phyloP scores from a whole-genome alignment of 2,888 invertebrate genomes.

The Prosapia bicincta region DNA sequence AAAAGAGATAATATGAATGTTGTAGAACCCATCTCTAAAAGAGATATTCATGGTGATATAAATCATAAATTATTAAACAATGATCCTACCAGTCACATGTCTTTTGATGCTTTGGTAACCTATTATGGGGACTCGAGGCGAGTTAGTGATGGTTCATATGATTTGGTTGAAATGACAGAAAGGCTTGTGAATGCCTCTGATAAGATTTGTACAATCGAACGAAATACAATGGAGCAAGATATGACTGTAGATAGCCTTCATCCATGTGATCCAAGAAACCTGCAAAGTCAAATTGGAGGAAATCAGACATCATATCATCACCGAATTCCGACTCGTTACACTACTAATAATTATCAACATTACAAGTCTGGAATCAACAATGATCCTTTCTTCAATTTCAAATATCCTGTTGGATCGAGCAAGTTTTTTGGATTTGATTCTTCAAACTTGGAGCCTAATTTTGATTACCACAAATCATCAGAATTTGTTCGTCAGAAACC shows the following conservation, averaged over 20 bases:
- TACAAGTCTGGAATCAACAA: constrained; percentile 6
- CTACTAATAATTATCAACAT: constrained; percentile 15
- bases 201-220: constrained; percentile 15
- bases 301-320: constrained; percentile 15
- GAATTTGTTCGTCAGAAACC: constrained; percentile 12
- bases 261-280: constrained; percentile 22
- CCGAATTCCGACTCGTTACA: constrained; percentile 14
- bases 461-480: constrained; percentile 17
- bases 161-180: constrained; percentile 34
- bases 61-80: constrained; percentile 3
- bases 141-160: constrained; percentile 26
- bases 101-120: constrained; percentile 19
- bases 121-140: constrained; percentile 25
- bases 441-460: constrained; percentile 19
- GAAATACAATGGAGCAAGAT: neutral
- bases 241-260: constrained; percentile 2
- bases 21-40: constrained; percentile 1
- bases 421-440: constrained; percentile 18
- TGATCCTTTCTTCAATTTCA: constrained; percentile 18
- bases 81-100: constrained; percentile 7
- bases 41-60: constrained; percentile 9
- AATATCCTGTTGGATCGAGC: constrained; percentile 12
- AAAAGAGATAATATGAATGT: constrained; percentile 19
- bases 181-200: constrained; percentile 30
- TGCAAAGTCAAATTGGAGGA: constrained; percentile 15